Evolutionary conservation across 2,113 vertebrate species (phyloP).

Genomic region (Salvelinus fontinalis): DNA sequence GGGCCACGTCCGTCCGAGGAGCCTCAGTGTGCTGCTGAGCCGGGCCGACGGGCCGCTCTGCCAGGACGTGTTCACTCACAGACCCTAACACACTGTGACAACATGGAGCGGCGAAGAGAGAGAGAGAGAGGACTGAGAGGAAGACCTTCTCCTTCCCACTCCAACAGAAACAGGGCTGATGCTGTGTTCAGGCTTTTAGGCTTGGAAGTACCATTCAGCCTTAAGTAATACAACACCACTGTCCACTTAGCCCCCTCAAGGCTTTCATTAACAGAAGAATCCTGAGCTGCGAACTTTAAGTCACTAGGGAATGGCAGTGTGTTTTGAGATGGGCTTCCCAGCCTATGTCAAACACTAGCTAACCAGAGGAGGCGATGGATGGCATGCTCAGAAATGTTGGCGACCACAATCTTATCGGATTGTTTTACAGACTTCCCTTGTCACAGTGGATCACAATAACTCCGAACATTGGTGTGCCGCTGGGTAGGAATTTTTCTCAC

Average conservation of each 20-base stretch:
- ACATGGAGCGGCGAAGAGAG: not conserved
- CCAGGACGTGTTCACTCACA: conserved; percentile 9
- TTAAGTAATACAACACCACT: not conserved
- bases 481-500: not conserved
- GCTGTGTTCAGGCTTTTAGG: not conserved
- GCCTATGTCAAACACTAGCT: not conserved
- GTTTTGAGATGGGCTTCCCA: not conserved
- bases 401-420: not conserved
- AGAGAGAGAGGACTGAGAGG: not conserved
- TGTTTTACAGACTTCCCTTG: not conserved
- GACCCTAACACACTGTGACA: not conserved
- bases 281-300: not conserved
- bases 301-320: not conserved
- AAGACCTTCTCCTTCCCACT: not conserved
- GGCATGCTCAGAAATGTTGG: too few relatives aligned
- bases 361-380: not conserved
- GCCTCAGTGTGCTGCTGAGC: not conserved
- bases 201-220: not conserved
- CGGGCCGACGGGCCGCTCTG: not conserved
- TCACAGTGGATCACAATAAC: not conserved
- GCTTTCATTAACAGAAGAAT: not conserved
- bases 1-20: conserved; percentile 4
- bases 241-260: conserved; percentile 2
- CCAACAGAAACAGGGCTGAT: not conserved
- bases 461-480: not conserved